These are phyloP conservation scores for Lasius platythorax DNA, from an alignment of 2,888 invertebrate species.

Conservation along the genomic window DNA sequence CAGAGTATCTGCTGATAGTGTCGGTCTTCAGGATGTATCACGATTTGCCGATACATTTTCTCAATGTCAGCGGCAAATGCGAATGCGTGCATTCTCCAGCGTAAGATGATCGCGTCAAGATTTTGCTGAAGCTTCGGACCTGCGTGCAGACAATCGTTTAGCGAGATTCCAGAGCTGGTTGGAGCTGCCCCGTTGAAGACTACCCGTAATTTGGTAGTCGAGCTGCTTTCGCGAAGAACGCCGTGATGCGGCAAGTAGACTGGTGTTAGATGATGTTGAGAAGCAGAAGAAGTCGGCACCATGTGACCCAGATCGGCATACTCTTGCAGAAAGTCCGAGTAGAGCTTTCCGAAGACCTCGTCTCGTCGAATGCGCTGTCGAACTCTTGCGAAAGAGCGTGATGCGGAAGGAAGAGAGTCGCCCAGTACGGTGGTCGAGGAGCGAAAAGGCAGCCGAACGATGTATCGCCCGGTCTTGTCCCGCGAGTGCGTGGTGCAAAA, in stretches of 20 bases:
- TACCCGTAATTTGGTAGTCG: not conserved
- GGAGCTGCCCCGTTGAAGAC: not conserved
- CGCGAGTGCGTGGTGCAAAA: not conserved
- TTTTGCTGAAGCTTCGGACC: constrained; percentile 20
- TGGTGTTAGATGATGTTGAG: not conserved
- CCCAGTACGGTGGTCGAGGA: not conserved
- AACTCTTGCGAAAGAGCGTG: not conserved
- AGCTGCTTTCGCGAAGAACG: not conserved
- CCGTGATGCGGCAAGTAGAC: not conserved
- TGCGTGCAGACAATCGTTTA: not conserved
- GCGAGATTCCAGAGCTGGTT: not conserved
- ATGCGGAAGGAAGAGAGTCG: not conserved
- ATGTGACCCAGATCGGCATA: not conserved
- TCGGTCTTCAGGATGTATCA: too few species aligned
- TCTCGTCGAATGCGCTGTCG: not conserved
- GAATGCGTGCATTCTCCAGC: not conserved
- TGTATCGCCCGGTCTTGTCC: not conserved
- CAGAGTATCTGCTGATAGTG: too few species aligned
- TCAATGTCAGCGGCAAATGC: not conserved
- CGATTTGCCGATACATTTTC: constrained; percentile 15
- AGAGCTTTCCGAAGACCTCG: not conserved
- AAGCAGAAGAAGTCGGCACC: not conserved
- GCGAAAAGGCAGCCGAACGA: not conserved
- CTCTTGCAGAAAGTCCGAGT: not conserved
- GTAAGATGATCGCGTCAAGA: not conserved